A percentile compares a stretch with the other conserved stretches of the same genome.
phyloP scores from a whole-genome alignment of 2,113 vertebrate genomes.

The Aegithalos caudatus region DNA sequence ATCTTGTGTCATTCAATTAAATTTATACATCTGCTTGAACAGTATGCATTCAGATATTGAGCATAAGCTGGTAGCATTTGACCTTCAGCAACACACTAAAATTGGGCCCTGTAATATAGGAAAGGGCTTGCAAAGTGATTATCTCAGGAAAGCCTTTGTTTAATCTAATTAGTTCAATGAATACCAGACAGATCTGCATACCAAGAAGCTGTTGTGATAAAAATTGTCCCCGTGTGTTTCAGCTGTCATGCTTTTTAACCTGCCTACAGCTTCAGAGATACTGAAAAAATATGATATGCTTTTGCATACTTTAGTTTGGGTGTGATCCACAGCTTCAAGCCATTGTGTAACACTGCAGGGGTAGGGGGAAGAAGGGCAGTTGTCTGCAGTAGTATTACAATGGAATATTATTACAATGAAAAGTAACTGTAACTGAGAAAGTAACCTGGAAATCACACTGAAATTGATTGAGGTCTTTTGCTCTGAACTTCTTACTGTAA shows the following conservation, averaged over 20 bases:
- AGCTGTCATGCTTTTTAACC: not conserved
- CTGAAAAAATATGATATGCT: not conserved
- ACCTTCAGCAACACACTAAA: slow-evolving; percentile 77
- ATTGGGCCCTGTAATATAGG: slow-evolving; percentile 59
- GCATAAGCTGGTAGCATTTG: slow-evolving; percentile 59
- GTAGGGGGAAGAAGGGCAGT: not conserved
- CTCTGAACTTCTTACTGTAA: not conserved
- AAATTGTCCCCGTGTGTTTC: not conserved
- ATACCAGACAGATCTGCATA: slow-evolving; percentile 47
- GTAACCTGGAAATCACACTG: not conserved
- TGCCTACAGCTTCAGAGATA: not conserved
- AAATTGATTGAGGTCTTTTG: not conserved
- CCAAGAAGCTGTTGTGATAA: not conserved
- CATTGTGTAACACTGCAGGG: not conserved
- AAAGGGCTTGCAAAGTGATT: slow-evolving; percentile 76
- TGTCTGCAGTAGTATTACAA: not conserved
- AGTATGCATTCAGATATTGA: not conserved
- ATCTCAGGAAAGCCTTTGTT: slow-evolving; percentile 78
- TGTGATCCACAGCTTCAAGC: not conserved
- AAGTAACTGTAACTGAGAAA: not conserved
- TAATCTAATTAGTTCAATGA: slow-evolving; percentile 77
- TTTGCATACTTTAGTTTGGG: not conserved
- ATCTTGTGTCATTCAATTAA: not conserved
- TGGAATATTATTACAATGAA: not conserved
- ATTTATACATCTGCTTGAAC: not conserved